Percentiles rank a stretch among this genome's conserved stretches.
These are phyloP conservation scores for Masticophis lateralis DNA, from an alignment of 2,797 vertebrate genomes.

Conservation along the genomic window DNA sequence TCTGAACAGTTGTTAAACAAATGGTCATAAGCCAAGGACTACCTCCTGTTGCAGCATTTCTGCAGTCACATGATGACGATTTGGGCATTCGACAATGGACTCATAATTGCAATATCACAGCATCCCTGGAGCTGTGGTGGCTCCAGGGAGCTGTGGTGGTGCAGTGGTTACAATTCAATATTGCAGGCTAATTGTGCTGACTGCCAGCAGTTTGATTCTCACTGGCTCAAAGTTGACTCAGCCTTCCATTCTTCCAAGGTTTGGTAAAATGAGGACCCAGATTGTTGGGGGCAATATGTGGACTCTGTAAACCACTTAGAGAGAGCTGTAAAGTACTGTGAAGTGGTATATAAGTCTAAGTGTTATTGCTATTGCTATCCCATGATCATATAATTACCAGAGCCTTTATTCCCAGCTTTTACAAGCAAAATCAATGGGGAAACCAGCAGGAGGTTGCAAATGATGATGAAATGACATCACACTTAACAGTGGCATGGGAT, in stretches of 20 bases:
- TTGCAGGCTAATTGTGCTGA: not conserved
- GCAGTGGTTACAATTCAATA: not conserved
- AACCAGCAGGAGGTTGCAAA: not conserved
- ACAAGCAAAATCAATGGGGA: not conserved
- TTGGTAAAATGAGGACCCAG: not conserved
- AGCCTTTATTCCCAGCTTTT: not conserved
- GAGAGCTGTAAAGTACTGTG: not conserved
- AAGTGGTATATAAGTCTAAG: not conserved
- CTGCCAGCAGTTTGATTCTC: not conserved
- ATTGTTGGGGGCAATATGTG: not conserved
- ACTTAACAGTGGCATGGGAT: not conserved
- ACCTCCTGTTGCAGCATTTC: not conserved
- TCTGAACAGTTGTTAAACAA: not conserved
- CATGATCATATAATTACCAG: not conserved
- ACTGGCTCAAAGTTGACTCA: not conserved
- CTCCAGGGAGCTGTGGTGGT: not conserved
- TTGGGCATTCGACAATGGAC: not conserved
- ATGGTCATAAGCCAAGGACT: not conserved
- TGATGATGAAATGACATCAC: not conserved
- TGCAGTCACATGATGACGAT: not conserved
- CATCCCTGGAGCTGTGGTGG: not conserved
- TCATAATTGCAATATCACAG: not conserved
- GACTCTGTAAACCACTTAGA: not conserved
- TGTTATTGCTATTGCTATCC: not conserved
- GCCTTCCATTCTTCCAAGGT: not conserved